phyloP scores from a whole-genome alignment of 2,888 invertebrate genomes.

The Corythucha ciliata region DNA sequence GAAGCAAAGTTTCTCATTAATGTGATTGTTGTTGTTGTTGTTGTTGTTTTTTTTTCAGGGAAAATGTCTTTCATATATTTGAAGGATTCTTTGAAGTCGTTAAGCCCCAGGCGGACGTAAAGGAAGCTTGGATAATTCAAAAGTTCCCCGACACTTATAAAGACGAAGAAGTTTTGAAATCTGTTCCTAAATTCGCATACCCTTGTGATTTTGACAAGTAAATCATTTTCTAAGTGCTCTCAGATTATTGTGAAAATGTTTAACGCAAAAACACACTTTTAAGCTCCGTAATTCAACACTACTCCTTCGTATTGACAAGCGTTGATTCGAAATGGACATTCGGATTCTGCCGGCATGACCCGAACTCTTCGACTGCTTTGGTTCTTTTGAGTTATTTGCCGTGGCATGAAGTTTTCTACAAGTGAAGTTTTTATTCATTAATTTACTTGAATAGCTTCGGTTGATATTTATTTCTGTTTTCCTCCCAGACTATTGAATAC shows the following conservation, averaged over 20 bases:
- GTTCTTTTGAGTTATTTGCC: constrained; percentile 82
- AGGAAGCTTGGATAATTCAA: constrained; percentile 63
- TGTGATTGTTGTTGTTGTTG: too few species aligned
- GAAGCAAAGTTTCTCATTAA: too few species aligned
- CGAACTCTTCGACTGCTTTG: constrained; percentile 74
- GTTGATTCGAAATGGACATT: constrained; percentile 93
- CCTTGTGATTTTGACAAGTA: constrained; percentile 72
- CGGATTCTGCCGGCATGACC: constrained; percentile 93
- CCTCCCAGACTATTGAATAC: constrained; percentile 64
- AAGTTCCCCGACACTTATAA: constrained; percentile 76
- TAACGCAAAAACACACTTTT: too few species aligned
- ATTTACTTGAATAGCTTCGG: not conserved
- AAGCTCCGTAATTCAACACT: constrained; percentile 81
- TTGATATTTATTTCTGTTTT: constrained; percentile 17
- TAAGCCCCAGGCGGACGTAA: constrained; percentile 51
- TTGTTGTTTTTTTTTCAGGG: constrained; percentile 52
- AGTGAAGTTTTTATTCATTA: constrained; percentile 44
- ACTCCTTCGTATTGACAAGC: constrained; percentile 93
- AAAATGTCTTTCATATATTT: constrained; percentile 67
- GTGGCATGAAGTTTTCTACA: constrained; percentile 95
- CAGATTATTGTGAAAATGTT: not conserved
- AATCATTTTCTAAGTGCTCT: constrained; percentile 39
- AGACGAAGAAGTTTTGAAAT: constrained; percentile 74
- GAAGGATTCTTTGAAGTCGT: constrained; percentile 77
- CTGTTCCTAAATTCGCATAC: constrained; percentile 85